These are phyloP conservation scores for Nasonia longicornis DNA, from an alignment of 1,140 invertebrate species.

Conservation along the genomic window DNA sequence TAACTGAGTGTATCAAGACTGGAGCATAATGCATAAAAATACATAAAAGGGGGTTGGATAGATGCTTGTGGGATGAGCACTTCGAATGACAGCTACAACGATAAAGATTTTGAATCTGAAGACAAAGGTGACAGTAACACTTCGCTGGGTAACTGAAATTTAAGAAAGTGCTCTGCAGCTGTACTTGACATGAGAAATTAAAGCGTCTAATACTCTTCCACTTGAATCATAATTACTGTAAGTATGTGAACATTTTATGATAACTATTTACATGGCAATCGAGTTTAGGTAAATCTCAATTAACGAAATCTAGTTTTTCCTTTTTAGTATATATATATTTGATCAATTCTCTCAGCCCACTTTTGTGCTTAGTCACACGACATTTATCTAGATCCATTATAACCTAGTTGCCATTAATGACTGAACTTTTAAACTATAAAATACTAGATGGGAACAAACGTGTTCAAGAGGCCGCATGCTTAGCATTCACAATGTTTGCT, in stretches of 20 bases:
- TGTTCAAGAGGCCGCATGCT: constrained; percentile 99
- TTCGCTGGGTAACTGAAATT: constrained; percentile 95
- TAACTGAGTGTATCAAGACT: no score
- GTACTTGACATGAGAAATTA: constrained; percentile 97
- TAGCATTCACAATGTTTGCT: constrained; percentile 98
- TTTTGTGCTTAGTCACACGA: constrained; percentile 96
- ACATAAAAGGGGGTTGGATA: no score
- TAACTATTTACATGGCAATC: constrained; percentile 12
- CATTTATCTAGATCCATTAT: constrained; percentile 80
- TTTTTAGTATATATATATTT: constrained; percentile 69
- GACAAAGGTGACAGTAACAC: constrained; percentile 91
- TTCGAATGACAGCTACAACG: constrained; percentile 73
- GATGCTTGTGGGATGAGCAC: no score
- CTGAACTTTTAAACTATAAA: constrained; percentile 88
- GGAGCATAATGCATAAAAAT: no score
- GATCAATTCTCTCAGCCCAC: constrained; percentile 89
- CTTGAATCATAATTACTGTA: constrained; percentile 97
- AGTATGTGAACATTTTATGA: constrained; percentile 59
- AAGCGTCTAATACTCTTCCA: constrained; percentile 95
- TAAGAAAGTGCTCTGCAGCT: constrained; percentile 97
- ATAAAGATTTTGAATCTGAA: constrained; percentile 84
- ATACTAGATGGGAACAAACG: constrained; percentile 98
- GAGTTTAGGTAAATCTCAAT: not conserved
- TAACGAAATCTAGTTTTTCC: constrained; percentile 37
- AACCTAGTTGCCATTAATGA: constrained; percentile 81